Base-by-base conservation (phyloP, 2,888 invertebrate species). In the Mimachlamys varia region DNA sequence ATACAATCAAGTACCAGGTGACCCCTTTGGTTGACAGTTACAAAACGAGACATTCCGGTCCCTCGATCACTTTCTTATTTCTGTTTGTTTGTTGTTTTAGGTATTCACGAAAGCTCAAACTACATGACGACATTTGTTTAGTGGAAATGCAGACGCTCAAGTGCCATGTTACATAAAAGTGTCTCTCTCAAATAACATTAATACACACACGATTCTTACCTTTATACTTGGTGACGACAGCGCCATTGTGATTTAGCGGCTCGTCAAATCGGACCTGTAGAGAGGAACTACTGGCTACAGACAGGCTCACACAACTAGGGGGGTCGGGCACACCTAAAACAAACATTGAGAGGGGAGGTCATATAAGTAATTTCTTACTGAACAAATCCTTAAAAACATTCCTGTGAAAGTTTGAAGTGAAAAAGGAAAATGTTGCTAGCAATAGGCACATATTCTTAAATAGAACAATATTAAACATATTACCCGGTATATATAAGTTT, bases 171-270 rank as follows among this genome's bases (percentile, higher is more conserved):
- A 44, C 44, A 44, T 44, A 44, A 7, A 44, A 44, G 44, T 44
- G 44, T 7, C 44, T 44, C 44, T 5, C 44, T 44, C 4, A 7
- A 7, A 44, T 44, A 15, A 53, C 2, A 53, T 53, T 19, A 17
- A 19, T 53, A 44, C 53, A 19, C 17, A 53, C 12, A 2, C 12
- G 22, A 19, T 27, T 91, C 96, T 96, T 97, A 98, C 98, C 98
- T 98, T 98, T 98, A 97, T 98, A 99, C 97, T 99, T 99, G 62
- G 99, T 99, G 90, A 98, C 98, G 91, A 99, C 98, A 22, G 98
- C 98, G 33, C 98, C 98, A 95, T 98, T 98, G 93, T 97, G 97
- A 92, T 97, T 97, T 88, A 98, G 98, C 38, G 98, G 98, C 95
- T 98, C 98, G 91, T 98, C 97, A 95, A 98, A 98, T 92, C 98